A percentile compares a stretch with the other conserved stretches of the same genome.
These are phyloP conservation scores for Zoanthus sociatus DNA, from an alignment of 92 coral and sea anemone genomes.

Conservation along the genomic window DNA sequence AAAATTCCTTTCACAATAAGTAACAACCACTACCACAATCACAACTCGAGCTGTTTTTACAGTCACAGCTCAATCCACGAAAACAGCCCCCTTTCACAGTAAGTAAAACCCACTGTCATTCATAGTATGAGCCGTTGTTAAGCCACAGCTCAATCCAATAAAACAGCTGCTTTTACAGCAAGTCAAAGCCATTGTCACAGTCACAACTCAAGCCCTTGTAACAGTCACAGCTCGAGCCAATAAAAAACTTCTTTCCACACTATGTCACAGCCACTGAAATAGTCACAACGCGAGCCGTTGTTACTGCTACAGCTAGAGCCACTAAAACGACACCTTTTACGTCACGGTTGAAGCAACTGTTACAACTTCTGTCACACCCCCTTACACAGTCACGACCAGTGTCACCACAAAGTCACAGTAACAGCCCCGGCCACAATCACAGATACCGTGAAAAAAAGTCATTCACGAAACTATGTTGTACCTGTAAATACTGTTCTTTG, in stretches of 20 bases:
- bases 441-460: not conserved
- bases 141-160: not conserved
- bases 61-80: too few species aligned
- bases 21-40: not conserved
- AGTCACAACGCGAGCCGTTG: not conserved
- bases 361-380: not conserved
- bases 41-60: too few species aligned
- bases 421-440: not conserved
- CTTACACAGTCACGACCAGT: not conserved
- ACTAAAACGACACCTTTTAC: not conserved
- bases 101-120: not conserved
- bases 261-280: not conserved
- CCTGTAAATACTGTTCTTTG: constrained; percentile 46
- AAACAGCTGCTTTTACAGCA: too few species aligned
- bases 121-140: too few species aligned
- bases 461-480: not conserved
- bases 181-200: not conserved
- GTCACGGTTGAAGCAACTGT: not conserved
- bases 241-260: not conserved
- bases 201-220: not conserved
- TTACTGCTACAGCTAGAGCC: not conserved
- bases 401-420: not conserved
- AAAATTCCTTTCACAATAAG: not conserved
- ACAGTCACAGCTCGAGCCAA: too few species aligned
- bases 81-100: not conserved